A percentile compares a stretch with the other conserved stretches of the same genome.
phyloP scores from a whole-genome alignment of 1,140 invertebrate genomes.

The Drosophila serrata region DNA sequence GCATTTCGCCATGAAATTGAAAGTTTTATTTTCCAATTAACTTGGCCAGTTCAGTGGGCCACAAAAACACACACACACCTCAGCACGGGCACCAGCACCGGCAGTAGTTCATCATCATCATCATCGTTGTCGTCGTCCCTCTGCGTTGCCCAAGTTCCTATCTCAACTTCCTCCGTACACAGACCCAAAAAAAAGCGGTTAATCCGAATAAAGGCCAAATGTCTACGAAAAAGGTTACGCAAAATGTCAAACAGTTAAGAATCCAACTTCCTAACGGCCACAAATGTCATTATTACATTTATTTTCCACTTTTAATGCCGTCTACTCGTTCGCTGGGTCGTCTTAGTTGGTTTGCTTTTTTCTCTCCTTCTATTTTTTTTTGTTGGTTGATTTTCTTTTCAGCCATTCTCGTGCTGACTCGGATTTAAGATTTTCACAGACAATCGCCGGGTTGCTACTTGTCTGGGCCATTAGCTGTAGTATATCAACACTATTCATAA shows the following conservation, averaged over 20 bases:
- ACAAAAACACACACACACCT: constrained; percentile 12
- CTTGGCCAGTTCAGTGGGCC: constrained; percentile 58
- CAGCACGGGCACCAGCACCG: not conserved
- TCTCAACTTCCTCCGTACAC: constrained; percentile 29
- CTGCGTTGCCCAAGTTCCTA: constrained; percentile 36
- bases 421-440: constrained; percentile 65
- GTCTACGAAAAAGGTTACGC: constrained; percentile 84
- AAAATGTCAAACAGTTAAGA: constrained; percentile 85
- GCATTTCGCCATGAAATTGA: constrained; percentile 72
- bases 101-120: constrained; percentile 29
- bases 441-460: constrained; percentile 51
- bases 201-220: constrained; percentile 76
- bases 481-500: constrained; percentile 27
- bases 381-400: constrained; percentile 44
- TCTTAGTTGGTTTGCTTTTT: constrained; percentile 9
- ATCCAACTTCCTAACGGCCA: constrained; percentile 76
- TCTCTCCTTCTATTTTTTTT: not conserved
- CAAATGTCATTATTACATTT: constrained; percentile 84
- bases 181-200: constrained; percentile 38
- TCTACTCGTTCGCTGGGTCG: constrained; percentile 55
- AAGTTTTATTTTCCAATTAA: constrained; percentile 64
- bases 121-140: not conserved
- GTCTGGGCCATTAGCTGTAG: constrained; percentile 44
- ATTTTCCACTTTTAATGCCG: constrained; percentile 78
- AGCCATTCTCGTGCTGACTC: constrained; percentile 43